These are phyloP conservation scores for Bombus superbus DNA, from an alignment of 1,140 invertebrate species.

Conservation along the genomic window DNA sequence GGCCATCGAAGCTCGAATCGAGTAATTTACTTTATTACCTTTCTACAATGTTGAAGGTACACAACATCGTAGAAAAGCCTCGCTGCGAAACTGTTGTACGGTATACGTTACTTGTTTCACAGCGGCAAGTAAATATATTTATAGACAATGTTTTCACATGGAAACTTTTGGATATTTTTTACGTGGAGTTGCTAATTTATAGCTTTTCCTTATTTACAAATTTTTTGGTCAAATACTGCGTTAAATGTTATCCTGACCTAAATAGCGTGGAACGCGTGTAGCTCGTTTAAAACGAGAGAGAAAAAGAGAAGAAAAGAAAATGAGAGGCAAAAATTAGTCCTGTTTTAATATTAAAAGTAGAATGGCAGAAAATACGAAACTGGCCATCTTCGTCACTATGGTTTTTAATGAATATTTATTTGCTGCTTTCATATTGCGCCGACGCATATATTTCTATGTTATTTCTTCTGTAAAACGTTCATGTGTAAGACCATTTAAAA, in stretches of 20 bases:
- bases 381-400: too few relatives aligned
- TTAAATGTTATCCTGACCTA: too few relatives aligned
- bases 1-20: background rate
- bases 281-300: too few relatives aligned
- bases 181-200: background rate
- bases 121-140: background rate
- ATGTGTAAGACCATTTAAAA: background rate
- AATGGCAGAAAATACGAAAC: too few relatives aligned
- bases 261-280: too few relatives aligned
- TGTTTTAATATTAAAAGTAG: background rate
- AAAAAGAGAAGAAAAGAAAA: too few relatives aligned
- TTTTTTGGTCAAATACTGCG: too few relatives aligned
- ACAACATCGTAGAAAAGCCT: background rate
- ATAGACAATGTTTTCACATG: background rate
- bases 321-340: background rate
- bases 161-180: background rate
- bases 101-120: background rate
- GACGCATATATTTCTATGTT: background rate
- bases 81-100: background rate
- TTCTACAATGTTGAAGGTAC: background rate
- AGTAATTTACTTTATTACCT: background rate
- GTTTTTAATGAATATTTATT: background rate
- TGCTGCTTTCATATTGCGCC: background rate
- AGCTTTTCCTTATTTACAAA: background rate
- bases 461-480: background rate